Evolutionary conservation across 2,888 invertebrate species (phyloP).

Genomic region (Andrena bicolor): DNA sequence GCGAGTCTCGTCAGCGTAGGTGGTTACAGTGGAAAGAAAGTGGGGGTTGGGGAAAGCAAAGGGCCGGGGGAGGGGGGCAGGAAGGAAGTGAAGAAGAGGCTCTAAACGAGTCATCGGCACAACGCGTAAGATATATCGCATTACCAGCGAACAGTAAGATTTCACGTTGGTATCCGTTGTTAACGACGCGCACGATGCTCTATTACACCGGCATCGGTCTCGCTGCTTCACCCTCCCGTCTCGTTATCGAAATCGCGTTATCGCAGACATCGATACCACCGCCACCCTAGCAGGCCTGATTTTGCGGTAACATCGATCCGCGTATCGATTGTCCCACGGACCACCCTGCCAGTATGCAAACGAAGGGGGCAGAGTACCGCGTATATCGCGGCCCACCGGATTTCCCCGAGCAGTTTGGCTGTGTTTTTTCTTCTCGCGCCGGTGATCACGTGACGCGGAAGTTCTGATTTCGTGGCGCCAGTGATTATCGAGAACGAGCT

Average conservation of each 20-base stretch:
- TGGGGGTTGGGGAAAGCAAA: not conserved
- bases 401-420: conserved; percentile 31
- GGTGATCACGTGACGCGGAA: conserved; percentile 48
- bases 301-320: conserved; percentile 58
- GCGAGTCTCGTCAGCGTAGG: conserved; percentile 31
- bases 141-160: conserved; percentile 61
- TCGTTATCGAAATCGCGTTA: conserved; percentile 67
- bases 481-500: conserved; percentile 41
- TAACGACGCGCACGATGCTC: conserved; percentile 42
- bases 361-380: conserved; percentile 16
- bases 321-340: conserved; percentile 54
- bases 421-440: conserved; percentile 28
- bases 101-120: conserved; percentile 37
- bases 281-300: conserved; percentile 41
- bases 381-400: conserved; percentile 29
- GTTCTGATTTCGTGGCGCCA: conserved; percentile 33
- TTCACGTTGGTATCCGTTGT: conserved; percentile 54
- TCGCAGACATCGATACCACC: conserved; percentile 63
- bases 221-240: conserved; percentile 45
- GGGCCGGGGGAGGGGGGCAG: not conserved
- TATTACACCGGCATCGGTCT: conserved; percentile 11
- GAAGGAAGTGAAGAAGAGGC: conserved; percentile 41
- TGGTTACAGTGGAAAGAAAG: conserved; percentile 23
- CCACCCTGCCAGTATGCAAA: conserved; percentile 41
- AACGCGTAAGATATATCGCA: conserved; percentile 53